Evolutionary conservation across 2,888 invertebrate species (phyloP), one percentile per base, ranked within the genome.

Genomic region (Gasteruption jaculator): DNA sequence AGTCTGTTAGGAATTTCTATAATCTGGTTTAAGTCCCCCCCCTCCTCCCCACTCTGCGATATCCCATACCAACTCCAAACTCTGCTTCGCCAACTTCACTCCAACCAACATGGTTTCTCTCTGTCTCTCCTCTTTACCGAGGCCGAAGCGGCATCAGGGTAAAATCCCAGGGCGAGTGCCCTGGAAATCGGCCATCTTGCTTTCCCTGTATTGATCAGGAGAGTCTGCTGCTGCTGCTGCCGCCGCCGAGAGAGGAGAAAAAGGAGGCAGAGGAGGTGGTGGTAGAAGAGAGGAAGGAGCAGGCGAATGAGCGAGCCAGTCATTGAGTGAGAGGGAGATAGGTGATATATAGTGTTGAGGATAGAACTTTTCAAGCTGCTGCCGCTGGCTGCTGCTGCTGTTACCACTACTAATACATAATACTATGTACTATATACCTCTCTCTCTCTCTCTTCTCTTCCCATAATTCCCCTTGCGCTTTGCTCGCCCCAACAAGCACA

Each of bases 171-270:
- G 65, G 60, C 57, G 54, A 57, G 56, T 49, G 57, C 58, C 67
- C 70, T 67, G 67, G 66, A 63, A 65, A 69, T 54, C 69, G 57
- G 70, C 70, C 70, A 70, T 70, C 57, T 70, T 70, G 70, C 67
- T 69, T 70, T 69, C 66, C 65, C 67, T 64, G 67, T 68, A 68
- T 69, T 69, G 69, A 70, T 69, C 64, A 62, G 57, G 61, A 51
- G 52, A 49, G 47, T 48, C 44, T 48, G 44, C 49, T 50, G 43
- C n/a, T 14, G 8, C 8, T n/a, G n/a, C 14, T 8, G 30, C 30
- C 11, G 8, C n/a, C 41, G 10, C 26, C 39, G 41, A 39, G 47
- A 41, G 47, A 38, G 45, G 41, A n/a, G n/a, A 29, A 11, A 29
- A 29, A 50, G 55, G 48, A 48, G 43, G 51, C 38, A 46, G 52